Evolutionary conservation across 2,888 invertebrate genomes (phyloP).

Genomic region (Nephrotoma flavescens): DNA sequence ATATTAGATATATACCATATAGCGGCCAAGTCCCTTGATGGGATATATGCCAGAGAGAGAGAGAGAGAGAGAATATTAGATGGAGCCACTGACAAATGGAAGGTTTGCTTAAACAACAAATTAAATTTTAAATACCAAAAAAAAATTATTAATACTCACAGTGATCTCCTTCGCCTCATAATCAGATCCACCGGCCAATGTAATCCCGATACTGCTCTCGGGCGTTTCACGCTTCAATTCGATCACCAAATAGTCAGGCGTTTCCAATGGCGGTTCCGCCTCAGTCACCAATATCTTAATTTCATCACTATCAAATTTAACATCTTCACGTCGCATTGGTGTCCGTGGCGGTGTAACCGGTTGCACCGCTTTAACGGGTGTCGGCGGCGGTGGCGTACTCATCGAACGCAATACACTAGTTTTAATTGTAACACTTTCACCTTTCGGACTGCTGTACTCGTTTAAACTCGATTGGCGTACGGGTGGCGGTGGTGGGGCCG

Average conservation of each 20-base stretch:
- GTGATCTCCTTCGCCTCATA: slow-evolving; percentile 87
- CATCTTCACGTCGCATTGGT: slow-evolving; percentile 25
- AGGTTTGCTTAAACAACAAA: neutral
- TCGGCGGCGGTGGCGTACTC: neutral
- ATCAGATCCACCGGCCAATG: slow-evolving; percentile 76
- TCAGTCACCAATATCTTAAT: slow-evolving; percentile 17
- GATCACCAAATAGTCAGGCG: slow-evolving; percentile 44
- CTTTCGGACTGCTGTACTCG: slow-evolving; percentile 15
- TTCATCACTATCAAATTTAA: slow-evolving; percentile 46
- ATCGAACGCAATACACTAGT: neutral
- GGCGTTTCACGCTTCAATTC: slow-evolving; percentile 50
- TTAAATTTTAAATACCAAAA: neutral
- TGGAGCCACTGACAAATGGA: neutral
- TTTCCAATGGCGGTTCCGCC: slow-evolving; percentile 45
- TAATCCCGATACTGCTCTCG: slow-evolving; percentile 69
- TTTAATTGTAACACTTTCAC: slow-evolving; percentile 10
- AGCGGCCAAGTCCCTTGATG: no score
- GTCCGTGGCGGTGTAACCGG: neutral
- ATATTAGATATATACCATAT: no score
- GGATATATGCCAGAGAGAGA: no score
- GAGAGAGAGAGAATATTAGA: no score
- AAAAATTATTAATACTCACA: slow-evolving; percentile 37
- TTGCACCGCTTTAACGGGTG: neutral
- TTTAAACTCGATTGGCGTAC: slow-evolving; percentile 8
- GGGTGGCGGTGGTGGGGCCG: neutral